phyloP scores from a whole-genome alignment of 2,113 vertebrate genomes.

The Oophaga pumilio region DNA sequence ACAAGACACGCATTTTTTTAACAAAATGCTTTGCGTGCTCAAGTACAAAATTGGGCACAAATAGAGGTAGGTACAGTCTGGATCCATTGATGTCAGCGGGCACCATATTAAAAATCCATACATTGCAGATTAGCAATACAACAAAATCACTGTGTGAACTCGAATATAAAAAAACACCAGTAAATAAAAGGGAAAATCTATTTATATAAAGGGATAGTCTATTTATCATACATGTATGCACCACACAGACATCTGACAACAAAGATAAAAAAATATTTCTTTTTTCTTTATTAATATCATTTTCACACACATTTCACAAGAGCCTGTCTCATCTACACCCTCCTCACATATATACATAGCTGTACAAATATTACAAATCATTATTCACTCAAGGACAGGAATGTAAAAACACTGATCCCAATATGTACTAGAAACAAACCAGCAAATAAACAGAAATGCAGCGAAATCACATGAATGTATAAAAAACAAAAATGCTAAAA shows the following conservation, averaged over 20 bases:
- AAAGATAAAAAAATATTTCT: not conserved
- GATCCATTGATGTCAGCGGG: no score
- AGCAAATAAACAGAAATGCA: not conserved
- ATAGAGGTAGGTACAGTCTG: no score
- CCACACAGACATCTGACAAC: not conserved
- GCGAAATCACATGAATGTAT: not conserved
- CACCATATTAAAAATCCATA: no score
- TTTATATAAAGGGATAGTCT: no score
- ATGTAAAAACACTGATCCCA: not conserved
- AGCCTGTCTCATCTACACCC: no score
- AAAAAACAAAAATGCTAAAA: not conserved
- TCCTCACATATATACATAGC: not conserved
- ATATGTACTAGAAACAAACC: not conserved
- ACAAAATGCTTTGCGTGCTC: no score
- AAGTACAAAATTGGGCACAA: no score
- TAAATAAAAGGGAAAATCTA: no score
- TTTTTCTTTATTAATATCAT: not conserved
- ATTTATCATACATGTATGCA: not conserved
- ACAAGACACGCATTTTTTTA: no score
- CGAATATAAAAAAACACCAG: no score
- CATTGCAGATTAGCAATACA: no score
- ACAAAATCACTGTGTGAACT: no score
- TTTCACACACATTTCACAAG: not conserved
- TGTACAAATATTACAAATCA: constrained; percentile 6
- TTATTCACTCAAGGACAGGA: not conserved